Evolutionary conservation across 2,888 invertebrate species (phyloP), one percentile per base, ranked within the genome.

Genomic region (Taphrorychus bicolor): DNA sequence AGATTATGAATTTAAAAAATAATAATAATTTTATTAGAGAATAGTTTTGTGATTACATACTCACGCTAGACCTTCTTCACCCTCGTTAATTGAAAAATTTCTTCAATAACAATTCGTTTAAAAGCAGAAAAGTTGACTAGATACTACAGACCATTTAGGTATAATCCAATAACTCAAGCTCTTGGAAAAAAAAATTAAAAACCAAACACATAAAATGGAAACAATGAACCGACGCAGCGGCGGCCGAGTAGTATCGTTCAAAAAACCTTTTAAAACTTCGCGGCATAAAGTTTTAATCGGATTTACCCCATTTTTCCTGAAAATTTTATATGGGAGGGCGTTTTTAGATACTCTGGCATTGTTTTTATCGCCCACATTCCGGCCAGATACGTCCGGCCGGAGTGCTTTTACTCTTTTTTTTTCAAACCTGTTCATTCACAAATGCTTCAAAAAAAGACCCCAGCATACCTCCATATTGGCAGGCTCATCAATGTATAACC

Each of bases 251-350:
- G 32, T 54, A 54, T 32, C 24, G 54, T 21, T 32, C n/a, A 18
- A 32, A 24, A 57, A 57, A 57, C 19, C 57, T 57, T 57, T 57
- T 57, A 57, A 57, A 57, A 57, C 42, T 41, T 57, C n/a, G 41
- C 17, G 42, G 41, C 56, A 57, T 56, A 51, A 63, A 63, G 57
- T 57, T 63, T 63, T 63, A 45, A 63, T 63, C 49, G 45, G 57
- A 18, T 62, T 62, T 48, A 19, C 48, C 32, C 62, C 63, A 63
- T 57, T 63, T 51, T 49, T 49, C 63, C 16, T 63, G 40, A 63
- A 63, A 63, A 54, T 57, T 63, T 57, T 57, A 57, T 57, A 32
- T 18, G 54, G 17, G 18, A 18, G 16, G 24, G 22, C 21, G n/a
- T n/a, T 54, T 52, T 54, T 11, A 24, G 54, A 54, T 54, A 54